Evolutionary conservation across 2,113 vertebrate genomes (phyloP).

Genomic region (Fregetta grallaria): DNA sequence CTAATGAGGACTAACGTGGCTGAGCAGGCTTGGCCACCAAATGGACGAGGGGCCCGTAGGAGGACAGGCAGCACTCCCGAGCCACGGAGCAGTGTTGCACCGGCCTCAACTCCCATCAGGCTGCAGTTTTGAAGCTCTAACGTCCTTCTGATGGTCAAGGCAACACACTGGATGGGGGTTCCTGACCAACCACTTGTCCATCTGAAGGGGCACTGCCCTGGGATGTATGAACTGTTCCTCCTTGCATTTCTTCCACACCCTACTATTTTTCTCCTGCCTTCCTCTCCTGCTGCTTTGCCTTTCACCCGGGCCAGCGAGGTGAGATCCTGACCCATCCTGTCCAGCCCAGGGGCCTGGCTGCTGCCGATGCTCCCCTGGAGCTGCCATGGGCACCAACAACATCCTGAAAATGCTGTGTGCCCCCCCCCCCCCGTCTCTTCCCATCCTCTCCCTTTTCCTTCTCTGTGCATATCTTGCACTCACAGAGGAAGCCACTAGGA

Average conservation of each 20-base stretch:
- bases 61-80: not conserved
- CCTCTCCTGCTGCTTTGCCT: not conserved
- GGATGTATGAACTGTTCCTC: not conserved
- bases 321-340: not conserved
- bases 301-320: not conserved
- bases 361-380: not conserved
- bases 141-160: not conserved
- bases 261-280: not conserved
- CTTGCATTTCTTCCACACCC: not conserved
- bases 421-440: not conserved
- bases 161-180: accelerated
- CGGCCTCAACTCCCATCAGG: accelerated
- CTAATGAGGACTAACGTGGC: not conserved
- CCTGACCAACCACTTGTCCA: not conserved
- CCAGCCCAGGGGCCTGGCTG: not conserved
- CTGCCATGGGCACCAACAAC: not conserved
- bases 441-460: not conserved
- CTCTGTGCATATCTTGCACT: not conserved
- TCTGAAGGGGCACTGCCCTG: not conserved
- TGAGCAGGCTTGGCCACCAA: not conserved
- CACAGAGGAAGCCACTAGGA: conserved; percentile 8
- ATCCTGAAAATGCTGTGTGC: not conserved
- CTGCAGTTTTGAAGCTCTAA: not conserved
- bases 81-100: not conserved
- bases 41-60: accelerated